Conservation (phyloP, 1,140 invertebrate species). For the Saxidomus purpurata region DNA sequence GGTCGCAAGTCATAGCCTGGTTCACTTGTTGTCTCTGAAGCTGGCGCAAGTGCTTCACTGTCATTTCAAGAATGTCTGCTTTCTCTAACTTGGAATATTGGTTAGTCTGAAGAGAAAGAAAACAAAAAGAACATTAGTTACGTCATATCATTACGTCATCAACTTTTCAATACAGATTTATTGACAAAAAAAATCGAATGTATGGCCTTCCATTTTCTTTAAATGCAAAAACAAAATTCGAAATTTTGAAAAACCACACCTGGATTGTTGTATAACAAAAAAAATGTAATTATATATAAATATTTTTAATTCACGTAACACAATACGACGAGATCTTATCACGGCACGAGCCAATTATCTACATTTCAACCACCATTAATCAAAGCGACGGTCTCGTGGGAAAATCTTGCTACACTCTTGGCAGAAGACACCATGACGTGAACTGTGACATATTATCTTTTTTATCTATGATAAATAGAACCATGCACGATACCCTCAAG, state of each 20-base stretch:
- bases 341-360: slow-evolving; percentile 31
- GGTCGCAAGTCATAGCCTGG: slow-evolving; percentile 91
- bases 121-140: neutral
- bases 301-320: neutral
- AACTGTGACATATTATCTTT: slow-evolving; percentile 50
- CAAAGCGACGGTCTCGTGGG: slow-evolving; percentile 53
- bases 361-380: slow-evolving; percentile 57
- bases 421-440: slow-evolving; percentile 55
- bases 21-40: slow-evolving; percentile 69
- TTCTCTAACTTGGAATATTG: slow-evolving; percentile 98
- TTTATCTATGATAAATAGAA: slow-evolving; percentile 6
- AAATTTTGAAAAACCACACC: too few relatives aligned
- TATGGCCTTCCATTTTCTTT: neutral
- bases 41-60: slow-evolving; percentile 93
- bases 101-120: slow-evolving; percentile 89
- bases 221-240: too few relatives aligned
- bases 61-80: slow-evolving; percentile 98
- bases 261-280: too few relatives aligned
- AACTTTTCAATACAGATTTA: too few relatives aligned
- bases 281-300: neutral
- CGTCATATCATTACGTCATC: neutral
- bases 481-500: neutral
- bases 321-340: slow-evolving; percentile 39
- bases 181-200: too few relatives aligned
- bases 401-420: slow-evolving; percentile 54